Evolutionary conservation across 2,113 vertebrate genomes (phyloP).

Genomic region (Corythornis cristatus): DNA sequence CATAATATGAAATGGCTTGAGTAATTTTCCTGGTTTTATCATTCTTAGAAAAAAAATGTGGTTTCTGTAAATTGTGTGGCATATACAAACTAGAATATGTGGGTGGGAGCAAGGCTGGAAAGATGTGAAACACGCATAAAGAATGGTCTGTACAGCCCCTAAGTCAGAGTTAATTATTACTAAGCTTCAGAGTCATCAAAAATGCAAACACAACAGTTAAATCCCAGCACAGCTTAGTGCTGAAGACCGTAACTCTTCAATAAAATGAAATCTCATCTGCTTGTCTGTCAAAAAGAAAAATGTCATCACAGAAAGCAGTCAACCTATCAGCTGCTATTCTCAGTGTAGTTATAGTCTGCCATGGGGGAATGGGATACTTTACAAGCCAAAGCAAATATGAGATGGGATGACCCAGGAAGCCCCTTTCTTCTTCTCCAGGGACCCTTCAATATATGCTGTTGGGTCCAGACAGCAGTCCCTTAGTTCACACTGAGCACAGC

Average conservation of each 20-base stretch:
- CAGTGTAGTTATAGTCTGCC: background rate
- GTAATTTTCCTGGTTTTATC: background rate
- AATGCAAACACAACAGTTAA: conserved; percentile 21
- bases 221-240: background rate
- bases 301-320: conserved; percentile 3
- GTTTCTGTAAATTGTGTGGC: background rate
- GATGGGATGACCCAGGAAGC: background rate
- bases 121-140: background rate
- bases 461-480: background rate
- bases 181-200: conserved; percentile 22
- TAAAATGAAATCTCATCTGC: conserved; percentile 38
- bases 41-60: background rate
- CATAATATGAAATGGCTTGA: background rate
- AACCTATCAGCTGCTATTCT: background rate
- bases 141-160: background rate
- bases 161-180: conserved; percentile 12
- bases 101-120: background rate
- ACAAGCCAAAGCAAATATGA: conserved; percentile 24
- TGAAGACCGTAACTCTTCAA: conserved; percentile 12
- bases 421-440: background rate
- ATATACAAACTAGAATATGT: background rate
- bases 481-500: background rate
- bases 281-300: conserved; percentile 53
- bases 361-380: background rate
- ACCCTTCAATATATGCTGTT: background rate